Base-by-base conservation (phyloP, 2,888 invertebrate genomes). In the Cynaeus angustus region DNA sequence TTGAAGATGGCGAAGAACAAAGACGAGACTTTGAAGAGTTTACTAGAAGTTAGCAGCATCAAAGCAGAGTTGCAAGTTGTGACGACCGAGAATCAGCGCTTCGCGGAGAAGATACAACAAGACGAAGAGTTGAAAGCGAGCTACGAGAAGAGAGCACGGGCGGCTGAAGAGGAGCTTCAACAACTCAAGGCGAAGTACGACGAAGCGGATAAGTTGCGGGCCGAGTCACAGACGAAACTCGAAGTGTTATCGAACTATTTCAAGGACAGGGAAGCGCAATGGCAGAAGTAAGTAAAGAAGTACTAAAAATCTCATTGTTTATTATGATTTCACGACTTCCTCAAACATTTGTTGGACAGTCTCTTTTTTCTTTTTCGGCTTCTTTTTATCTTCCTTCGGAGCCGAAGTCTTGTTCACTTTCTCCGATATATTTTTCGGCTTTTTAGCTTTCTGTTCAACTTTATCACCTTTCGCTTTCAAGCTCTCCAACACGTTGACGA, bases 231-330 rank as follows among this genome's bases (percentile, higher is more conserved):
- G 77, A 96, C 95, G 0, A 90, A 94, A 77, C 88, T 97, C 1
- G 94, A 94, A 81, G 96, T 97, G 0, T 86, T 97, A 41, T 92
- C 94, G 0, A 92, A 92, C 80, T 97, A 96, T 84, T 97, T 97
- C 86, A 94, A 96, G 80, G 95, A 97, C 74, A 92, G 94, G 78
- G 97, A 97, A 84, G 88, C 91, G 9, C 93, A 96, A 84, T 87
- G 96, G 52, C 91, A 96, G 86, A 96, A 95, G 94, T 96, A 88
- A 86, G 87, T 87, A 13, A 33, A 33, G 7, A 6, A 33, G 33
- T 33, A 7, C n/a, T n/a, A 21, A 21, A 1, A 21, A 1, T 21
- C 21, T 21, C 21, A 21, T 1, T 21, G 21, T 21, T 21, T 21
- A 21, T 21, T 21, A 4, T 21, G 21, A 4, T 21, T 21, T 4